Evolutionary conservation across 2,888 invertebrate species (phyloP), one percentile per base, ranked within the genome.

Genomic region (Zygothrica quintamaculata): DNA sequence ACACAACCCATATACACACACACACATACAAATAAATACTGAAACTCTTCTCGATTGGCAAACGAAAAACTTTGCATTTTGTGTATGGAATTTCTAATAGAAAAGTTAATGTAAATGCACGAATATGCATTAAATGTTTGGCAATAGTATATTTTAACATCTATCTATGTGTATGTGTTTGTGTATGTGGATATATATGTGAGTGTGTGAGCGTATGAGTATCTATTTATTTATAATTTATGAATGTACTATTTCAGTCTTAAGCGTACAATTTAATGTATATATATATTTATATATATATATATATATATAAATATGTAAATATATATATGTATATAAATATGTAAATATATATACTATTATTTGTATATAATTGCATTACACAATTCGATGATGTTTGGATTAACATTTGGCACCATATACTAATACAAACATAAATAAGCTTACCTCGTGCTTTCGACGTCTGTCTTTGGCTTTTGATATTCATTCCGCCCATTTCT

Each of bases 241-340:
- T 65, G 34, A n/a, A n/a, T n/a, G n/a, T 39, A 65, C 44, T 64
- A 25, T 57, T 43, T 51, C 40, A 51, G 31, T 22, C 13, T 44
- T 3, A n/a, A 37, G 42, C 15, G 50, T 26, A 50, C 42, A 61
- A 29, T 42, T 58, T 29, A 58, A 58, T 76, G 60, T n/a, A n/a
- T n/a, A n/a, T n/a, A n/a, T n/a, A n/a, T n/a, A 72, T 65, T 67
- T 58, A 50, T 57, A 46, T 53, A 44, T 26, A 55, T 13, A 42
- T 25, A 22, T 12, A 25, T 18, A 22, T n/a, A 5, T n/a, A 29
- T n/a, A 29, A 5, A 29, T n/a, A 29, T 9, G 9, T 29, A 1
- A 9, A 29, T 26, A 34, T 12, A 5, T 18, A 29, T 31, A 11
- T 29, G 37, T 50, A 3, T 34, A 13, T 34, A 9, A 12, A 9